These are phyloP conservation scores for Rhinopomastus cyanomelas DNA, from an alignment of 2,113 vertebrate genomes.

Conservation along the genomic window DNA sequence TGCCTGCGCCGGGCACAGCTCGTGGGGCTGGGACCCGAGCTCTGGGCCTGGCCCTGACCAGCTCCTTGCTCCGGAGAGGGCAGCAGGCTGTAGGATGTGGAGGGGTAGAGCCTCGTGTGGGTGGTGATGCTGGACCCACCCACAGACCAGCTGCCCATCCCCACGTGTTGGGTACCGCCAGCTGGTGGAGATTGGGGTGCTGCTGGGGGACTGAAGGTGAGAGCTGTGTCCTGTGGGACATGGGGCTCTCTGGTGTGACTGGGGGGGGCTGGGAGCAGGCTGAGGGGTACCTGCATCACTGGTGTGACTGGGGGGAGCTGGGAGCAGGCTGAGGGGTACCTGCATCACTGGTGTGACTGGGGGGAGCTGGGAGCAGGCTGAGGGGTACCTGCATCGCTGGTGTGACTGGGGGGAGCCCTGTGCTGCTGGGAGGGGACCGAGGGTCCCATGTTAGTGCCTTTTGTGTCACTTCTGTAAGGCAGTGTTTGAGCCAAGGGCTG, in stretches of 20 bases:
- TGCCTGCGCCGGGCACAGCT: not conserved
- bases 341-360: not conserved
- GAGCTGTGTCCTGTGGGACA: accelerated
- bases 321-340: not conserved
- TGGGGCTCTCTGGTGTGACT: not conserved
- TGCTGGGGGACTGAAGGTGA: no score
- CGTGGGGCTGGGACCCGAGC: not conserved
- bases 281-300: no score
- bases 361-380: no score
- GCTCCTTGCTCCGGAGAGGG: accelerated
- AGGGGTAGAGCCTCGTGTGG: no score
- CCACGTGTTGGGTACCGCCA: no score
- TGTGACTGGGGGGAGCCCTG: not conserved
- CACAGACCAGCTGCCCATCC: no score
- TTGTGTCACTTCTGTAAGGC: not conserved
- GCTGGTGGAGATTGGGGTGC: no score
- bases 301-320: not conserved
- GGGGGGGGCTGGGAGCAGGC: not conserved
- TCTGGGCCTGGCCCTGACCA: not conserved
- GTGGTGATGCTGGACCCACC: no score
- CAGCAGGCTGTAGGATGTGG: not conserved
- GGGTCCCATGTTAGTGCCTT: accelerated
- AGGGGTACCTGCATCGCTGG: no score
- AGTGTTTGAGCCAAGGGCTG: not conserved
- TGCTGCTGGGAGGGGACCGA: accelerated